A percentile compares a stretch with the other conserved stretches of the same genome.
Conservation (phyloP, 2,888 invertebrate genomes). For the Gryllus longicercus region DNA sequence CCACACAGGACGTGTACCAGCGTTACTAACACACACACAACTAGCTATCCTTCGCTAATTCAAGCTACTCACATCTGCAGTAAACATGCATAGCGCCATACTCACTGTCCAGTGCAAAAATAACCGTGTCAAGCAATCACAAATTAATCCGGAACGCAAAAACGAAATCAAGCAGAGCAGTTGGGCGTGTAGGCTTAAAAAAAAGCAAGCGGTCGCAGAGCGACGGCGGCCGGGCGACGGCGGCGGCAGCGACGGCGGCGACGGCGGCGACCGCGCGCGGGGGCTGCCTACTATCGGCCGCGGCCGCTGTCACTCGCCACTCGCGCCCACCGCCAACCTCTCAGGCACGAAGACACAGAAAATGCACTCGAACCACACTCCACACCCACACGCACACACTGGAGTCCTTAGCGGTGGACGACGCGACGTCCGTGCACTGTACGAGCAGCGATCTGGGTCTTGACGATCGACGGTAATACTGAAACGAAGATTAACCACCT, state of each 20-base stretch:
- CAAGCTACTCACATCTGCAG: neutral
- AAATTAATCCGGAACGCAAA: neutral
- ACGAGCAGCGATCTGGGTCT: too few relatives aligned
- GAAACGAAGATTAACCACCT: too few relatives aligned
- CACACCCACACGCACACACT: too few relatives aligned
- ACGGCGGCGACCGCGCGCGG: neutral
- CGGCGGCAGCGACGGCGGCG: neutral
- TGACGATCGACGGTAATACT: too few relatives aligned
- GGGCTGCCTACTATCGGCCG: neutral
- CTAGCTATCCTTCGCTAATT: neutral
- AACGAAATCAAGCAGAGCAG: neutral
- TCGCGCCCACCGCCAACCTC: neutral
- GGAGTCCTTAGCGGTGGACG: too few relatives aligned
- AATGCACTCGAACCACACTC: too few relatives aligned
- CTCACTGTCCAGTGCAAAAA: slow-evolving; percentile 6
- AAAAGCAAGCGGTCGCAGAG: neutral
- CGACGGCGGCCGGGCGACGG: neutral
- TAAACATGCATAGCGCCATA: neutral
- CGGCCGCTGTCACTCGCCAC: neutral
- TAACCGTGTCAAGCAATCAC: neutral
- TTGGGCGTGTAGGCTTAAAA: neutral
- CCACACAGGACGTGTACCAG: neutral
- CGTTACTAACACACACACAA: neutral
- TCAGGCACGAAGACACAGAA: neutral
- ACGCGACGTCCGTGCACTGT: too few relatives aligned